Evolutionary conservation across 2,113 vertebrate species (phyloP), one percentile per base, ranked within the genome.

Genomic region (Neotoma lepida): DNA sequence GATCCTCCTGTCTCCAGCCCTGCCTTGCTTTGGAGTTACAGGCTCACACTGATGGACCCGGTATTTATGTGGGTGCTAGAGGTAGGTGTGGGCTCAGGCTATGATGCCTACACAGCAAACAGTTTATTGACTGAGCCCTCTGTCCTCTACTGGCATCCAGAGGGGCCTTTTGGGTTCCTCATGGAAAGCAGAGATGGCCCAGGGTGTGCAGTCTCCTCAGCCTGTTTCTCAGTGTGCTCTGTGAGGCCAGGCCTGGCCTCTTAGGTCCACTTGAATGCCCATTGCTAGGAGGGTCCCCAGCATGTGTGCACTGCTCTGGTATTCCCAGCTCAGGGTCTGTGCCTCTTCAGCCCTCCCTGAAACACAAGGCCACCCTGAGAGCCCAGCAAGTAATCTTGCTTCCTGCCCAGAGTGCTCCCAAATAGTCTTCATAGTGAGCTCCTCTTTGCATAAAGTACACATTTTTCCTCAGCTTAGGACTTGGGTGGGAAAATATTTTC

Each of bases 401-500:
- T 86, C 94, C 68, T 41, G 76, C 6, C 49, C 89, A 86, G 90
- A 74, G 87, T 66, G 76, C 94, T 93, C 71, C 44, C 76, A 85
- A 81, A 41, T 91, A 97, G 96, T 96, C 86, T 82, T 94, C 78
- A 89, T 17, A 64, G 39, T 41, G 44, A 6, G 92, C 95, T 97
- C 94, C 44, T 89, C 58, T 94, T 89, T 3, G 51, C 96, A 98
- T 96, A 98, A 98, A 98, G 51, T 80, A 66, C 17, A 66, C 95
- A 94, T 98, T 98, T 97, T 98, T 98, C 96, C 93, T 56, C 56
- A 78, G 96, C 74, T 70, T 95, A 96, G 96, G 94, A 33, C 96
- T 96, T 88, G 93, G 97, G 96, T 91, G 95, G 96, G 97, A 98
- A 98, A 97, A 98, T 98, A 98, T 98, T 98, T 98, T 98, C 98